A percentile compares a stretch with the other conserved stretches of the same genome.
Evolutionary conservation across 1,140 invertebrate genomes (phyloP).

Genomic region (Drosophila orena): DNA sequence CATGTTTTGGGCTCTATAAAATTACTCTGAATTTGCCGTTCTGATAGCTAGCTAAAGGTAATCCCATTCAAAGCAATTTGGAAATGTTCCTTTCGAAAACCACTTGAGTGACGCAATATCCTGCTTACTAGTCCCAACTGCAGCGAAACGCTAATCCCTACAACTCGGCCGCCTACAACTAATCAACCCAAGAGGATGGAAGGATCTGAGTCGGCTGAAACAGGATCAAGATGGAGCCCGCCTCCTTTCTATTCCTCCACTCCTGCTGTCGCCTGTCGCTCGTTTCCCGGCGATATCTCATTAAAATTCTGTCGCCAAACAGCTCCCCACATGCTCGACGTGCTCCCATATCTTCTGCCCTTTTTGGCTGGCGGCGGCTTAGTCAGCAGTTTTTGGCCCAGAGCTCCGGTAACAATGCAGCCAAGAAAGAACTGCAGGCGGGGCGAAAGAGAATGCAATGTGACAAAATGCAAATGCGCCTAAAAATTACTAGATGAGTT

Average conservation of each 20-base stretch:
- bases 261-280: slow-evolving; percentile 30
- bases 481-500: slow-evolving; percentile 71
- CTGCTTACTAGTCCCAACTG: not conserved
- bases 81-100: too few species aligned
- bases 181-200: not conserved
- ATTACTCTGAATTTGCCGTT: not conserved
- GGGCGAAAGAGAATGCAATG: not conserved
- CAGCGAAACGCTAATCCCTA: not conserved
- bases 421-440: slow-evolving; percentile 3
- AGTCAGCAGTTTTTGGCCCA: slow-evolving; percentile 62
- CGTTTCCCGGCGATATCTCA: slow-evolving; percentile 61
- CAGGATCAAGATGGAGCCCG: slow-evolving; percentile 53
- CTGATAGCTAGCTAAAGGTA: not conserved
- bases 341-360: slow-evolving; percentile 37
- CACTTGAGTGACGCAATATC: too few species aligned
- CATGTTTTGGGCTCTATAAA: not conserved
- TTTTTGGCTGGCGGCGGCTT: slow-evolving; percentile 28
- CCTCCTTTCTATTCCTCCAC: not conserved
- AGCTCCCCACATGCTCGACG: slow-evolving; percentile 44
- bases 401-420: slow-evolving; percentile 39
- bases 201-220: slow-evolving; percentile 36
- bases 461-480: slow-evolving; percentile 68
- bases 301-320: slow-evolving; percentile 70
- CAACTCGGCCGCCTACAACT: not conserved
- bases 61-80: not conserved